Evolutionary conservation across 2,888 invertebrate species (phyloP).

Genomic region (Ophion ventricosus): DNA sequence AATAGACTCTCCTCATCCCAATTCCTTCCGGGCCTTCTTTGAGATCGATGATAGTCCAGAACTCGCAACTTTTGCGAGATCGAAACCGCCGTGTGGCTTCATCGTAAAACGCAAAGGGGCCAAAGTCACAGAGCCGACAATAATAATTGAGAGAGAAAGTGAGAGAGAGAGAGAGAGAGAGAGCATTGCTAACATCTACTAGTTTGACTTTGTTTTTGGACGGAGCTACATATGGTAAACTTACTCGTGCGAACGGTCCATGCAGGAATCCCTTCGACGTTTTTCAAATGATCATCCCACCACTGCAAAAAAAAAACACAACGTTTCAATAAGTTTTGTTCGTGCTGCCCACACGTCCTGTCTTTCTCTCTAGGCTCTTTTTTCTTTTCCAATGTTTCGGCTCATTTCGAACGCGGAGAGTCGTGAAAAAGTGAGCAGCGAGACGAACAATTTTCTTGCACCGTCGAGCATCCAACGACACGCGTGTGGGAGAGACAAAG

Average conservation of each 20-base stretch:
- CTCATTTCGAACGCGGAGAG: neutral
- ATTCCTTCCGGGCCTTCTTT: neutral
- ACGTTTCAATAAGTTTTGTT: constrained; percentile 11
- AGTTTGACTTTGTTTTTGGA: neutral
- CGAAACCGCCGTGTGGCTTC: too few relatives aligned
- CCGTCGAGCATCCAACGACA: constrained; percentile 21
- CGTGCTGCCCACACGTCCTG: neutral
- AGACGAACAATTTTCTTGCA: constrained; percentile 29
- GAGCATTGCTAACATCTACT: neutral
- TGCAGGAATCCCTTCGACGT: constrained; percentile 72
- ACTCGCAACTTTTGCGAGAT: too few relatives aligned
- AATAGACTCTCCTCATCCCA: constrained; percentile 20
- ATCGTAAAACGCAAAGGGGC: too few relatives aligned
- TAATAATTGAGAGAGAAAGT: neutral
- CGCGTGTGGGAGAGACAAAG: constrained; percentile 28
- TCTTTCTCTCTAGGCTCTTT: constrained; percentile 12
- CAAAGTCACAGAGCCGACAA: too few relatives aligned
- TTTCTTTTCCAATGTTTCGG: too few relatives aligned
- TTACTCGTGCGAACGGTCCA: constrained; percentile 79
- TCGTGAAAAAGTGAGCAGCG: constrained; percentile 9
- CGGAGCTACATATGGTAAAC: constrained; percentile 57
- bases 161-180: neutral
- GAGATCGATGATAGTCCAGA: constrained; percentile 9
- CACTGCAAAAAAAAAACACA: constrained; percentile 66
- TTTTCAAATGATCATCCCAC: constrained; percentile 76